Base-by-base conservation (phyloP, 2,797 vertebrate genomes). In the Eptatretus atami region DNA sequence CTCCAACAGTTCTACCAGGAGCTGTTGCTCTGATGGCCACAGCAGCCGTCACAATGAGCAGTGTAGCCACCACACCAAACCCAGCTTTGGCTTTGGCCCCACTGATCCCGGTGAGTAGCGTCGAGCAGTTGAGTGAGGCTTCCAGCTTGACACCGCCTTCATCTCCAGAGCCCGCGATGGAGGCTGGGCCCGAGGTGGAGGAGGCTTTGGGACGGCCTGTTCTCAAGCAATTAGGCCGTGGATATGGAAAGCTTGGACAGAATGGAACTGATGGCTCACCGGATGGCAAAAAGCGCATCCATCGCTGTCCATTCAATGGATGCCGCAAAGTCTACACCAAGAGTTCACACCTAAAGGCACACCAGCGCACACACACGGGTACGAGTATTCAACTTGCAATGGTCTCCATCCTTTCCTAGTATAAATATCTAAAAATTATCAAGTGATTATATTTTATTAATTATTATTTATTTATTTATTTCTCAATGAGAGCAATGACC, bases 131-230 rank as follows among this genome's bases (percentile, higher is more conserved):
- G 57, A 61, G 57, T 25, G 57, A 61, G n/a, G 57, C 57, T 10
- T n/a, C n/a, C n/a, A 61, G 57, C 57, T 25, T 61, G n/a, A 61
- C 57, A 25, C 57, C 57, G 57, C 57, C 57, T n/a, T 61, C 57
- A n/a, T 61, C 57, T 12, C 57, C 57, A n/a, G 57, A 61, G 25
- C 57, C n/a, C 57, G n/a, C 57, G 57, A n/a, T 12, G 57, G 31
- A 44, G 31, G 31, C 31, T 8, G 31, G 31, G 31, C 31, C 31
- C 31, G 31, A 44, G 31, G 31, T 44, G 31, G 31, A 44, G 31
- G 31, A 44, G 31, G 6, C 31, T 44, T 44, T 44, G 31, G 31
- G 31, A 44, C 31, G 31, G 31, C 31, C 31, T 8, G 31, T 44
- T 44, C 31, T 44, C 31, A 44, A 44, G 31, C 31, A 44, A 44